Evolutionary conservation across 2,797 vertebrate genomes (phyloP), one percentile per base, ranked within the genome.

Genomic region (Hypotaenidia okinawae): DNA sequence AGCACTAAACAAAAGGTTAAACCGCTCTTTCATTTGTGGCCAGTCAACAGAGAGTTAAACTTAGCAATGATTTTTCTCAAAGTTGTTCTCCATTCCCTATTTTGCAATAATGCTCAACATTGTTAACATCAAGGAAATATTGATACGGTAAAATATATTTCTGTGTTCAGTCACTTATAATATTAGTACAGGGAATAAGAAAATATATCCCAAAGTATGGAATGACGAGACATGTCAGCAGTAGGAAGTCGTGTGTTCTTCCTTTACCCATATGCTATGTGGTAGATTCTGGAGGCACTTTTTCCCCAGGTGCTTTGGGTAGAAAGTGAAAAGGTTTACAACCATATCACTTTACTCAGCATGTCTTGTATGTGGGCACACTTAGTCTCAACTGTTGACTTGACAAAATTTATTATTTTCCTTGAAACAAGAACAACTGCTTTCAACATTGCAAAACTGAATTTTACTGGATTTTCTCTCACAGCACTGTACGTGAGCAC

Each of bases 201-300:
- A 82, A 89, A 86, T 4, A 51, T 52, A 12, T 55, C 24, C 41
- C 5, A 15, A 86, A 91, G 17, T 25, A 72, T 5, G 16, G 8
- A 69, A n/a, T 0, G 1, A 41, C 35, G 30, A 75, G 37, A 76
- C 16, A 68, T 0, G 0, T 9, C 9, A 2, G 43, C 4, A 58
- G 10, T 16, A 78, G 67, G 41, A 55, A 2, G 0, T 32, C 4
- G 6, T 7, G 18, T 14, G 28, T 37, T 78, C 75, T 64, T 91
- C 67, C 18, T 93, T 78, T 73, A 54, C 10, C n/a, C 6, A 13
- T 54, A 39, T 28, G 16, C 19, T 84, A 32, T n/a, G 32, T 13
- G 16, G 12, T 33, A 52, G 14, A 43, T 39, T 21, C 67, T 52
- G 19, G 33, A 67, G 12, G 68, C 30, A 25, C 1, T 49, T 77